A percentile compares a stretch with the other conserved stretches of the same genome.
phyloP scores from a whole-genome alignment of 2,888 invertebrate species.

The Neoitamus cyanurus region DNA sequence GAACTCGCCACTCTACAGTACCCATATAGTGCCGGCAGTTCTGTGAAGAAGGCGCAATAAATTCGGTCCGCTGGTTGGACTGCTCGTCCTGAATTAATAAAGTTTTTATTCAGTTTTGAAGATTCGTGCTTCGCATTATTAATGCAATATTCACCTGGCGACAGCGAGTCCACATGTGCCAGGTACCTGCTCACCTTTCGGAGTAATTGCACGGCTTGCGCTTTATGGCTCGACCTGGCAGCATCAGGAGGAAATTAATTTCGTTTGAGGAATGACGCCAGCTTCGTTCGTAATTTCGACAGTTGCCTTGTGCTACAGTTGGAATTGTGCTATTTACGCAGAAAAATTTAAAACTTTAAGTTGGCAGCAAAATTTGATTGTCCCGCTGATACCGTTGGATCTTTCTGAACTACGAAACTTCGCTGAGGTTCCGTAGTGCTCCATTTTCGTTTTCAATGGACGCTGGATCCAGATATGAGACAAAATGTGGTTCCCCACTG shows the following conservation, averaged over 20 bases:
- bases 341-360: background rate
- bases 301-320: background rate
- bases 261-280: background rate
- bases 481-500: too few relatives aligned
- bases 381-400: too few relatives aligned
- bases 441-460: too few relatives aligned
- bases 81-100: background rate
- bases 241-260: background rate
- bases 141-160: background rate
- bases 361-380: background rate
- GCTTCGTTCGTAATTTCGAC: background rate
- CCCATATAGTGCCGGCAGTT: background rate
- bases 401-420: too few relatives aligned
- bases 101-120: conserved; percentile 2
- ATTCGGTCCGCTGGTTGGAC: background rate
- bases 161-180: background rate
- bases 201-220: background rate
- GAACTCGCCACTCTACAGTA: background rate
- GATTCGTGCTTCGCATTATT: background rate
- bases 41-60: background rate
- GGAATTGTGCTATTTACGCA: background rate
- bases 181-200: background rate
- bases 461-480: too few relatives aligned
- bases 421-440: too few relatives aligned
- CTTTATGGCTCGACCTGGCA: background rate